Base-by-base conservation (phyloP, 2,888 invertebrate species). In the Rhingia campestris region DNA sequence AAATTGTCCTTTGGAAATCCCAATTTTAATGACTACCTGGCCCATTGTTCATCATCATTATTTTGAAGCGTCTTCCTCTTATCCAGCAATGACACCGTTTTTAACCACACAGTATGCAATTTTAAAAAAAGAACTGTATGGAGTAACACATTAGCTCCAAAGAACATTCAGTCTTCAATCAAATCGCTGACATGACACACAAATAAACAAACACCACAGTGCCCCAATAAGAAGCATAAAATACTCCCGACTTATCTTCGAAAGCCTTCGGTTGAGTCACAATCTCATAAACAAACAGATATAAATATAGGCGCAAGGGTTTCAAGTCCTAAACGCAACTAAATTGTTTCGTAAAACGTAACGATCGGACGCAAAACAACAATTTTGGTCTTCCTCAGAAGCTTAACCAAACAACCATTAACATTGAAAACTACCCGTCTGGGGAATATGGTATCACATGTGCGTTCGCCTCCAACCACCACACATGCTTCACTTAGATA, bases 401-500 rank as follows among this genome's bases (percentile, higher is more conserved):
- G 51, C 64, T 72, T 45, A 73, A 54, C 64, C 22, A 67, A 79
- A 72, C 77, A 70, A 64, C 9, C 45, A 22, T 49, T n/a, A 41
- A 10, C 33, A 30, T 47, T 33, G 12, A 30, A 2, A 12, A 45
- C 9, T 6, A n/a, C 33, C 58, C 22, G 22, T 47, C 61, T 56
- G 54, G 61, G 58, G 49, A 43, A 41, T 64, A 41, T 30, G 54
- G 39, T 54, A 39, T 30, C 73, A 61, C 59, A 73, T 66, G 64
- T 79, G 66, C 37, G 54, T 37, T 14, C 7, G 22, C 22, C 22
- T 64, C 66, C 51, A 22, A 59, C 47, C 53, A 47, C 64, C 73
- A 49, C 79, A 79, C 73, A 37, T 79, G 79, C 73, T 73, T 12
- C 54, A 61, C 69, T 49, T 79, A 54, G 73, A 59, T 37, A 67